Evolutionary conservation across 1,140 invertebrate genomes (phyloP).

Genomic region (Pentalonia nigronervosa): DNA sequence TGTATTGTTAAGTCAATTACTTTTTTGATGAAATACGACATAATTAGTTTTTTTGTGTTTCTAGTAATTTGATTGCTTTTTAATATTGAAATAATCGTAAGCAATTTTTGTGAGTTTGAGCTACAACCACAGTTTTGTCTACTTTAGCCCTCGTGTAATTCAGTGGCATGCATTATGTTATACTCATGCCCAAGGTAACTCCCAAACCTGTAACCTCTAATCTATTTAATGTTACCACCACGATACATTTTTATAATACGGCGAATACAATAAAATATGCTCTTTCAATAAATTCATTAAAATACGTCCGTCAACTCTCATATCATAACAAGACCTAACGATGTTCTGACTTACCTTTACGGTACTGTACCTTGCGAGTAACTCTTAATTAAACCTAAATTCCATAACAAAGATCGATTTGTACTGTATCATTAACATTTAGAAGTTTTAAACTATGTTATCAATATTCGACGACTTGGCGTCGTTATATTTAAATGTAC

Average conservation of each 20-base stretch:
- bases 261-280: background rate
- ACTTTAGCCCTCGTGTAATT: background rate
- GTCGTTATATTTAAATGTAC: background rate
- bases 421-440: background rate
- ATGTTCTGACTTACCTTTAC: background rate
- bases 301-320: background rate
- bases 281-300: background rate
- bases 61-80: conserved; percentile 45
- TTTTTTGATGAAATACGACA: conserved; percentile 30
- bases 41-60: conserved; percentile 52
- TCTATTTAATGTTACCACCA: background rate
- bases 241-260: background rate
- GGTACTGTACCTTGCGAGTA: background rate
- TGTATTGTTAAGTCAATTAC: conserved; percentile 54
- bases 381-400: background rate
- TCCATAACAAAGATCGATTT: background rate
- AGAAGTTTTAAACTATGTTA: background rate
- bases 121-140: background rate
- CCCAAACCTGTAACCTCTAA: background rate
- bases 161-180: background rate
- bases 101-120: background rate
- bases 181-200: background rate
- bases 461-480: background rate
- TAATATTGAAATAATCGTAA: background rate
- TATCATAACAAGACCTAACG: background rate